Base-by-base conservation (phyloP, 2,888 invertebrate species). In the Heliconius ethilla region DNA sequence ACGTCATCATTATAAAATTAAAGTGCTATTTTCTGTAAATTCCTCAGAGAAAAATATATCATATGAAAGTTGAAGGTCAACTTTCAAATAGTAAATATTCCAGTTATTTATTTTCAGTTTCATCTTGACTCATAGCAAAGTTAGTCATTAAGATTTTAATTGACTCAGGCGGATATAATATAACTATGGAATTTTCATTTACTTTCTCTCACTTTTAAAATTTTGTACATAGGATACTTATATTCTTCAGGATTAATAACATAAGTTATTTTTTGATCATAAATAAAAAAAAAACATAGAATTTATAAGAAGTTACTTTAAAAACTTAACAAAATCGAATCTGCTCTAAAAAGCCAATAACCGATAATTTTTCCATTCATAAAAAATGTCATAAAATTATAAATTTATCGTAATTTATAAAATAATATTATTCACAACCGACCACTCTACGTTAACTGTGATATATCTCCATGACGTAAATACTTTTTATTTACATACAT, bases 111-210 rank as follows among this genome's bases (percentile, higher is more conserved):
- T 84, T 89, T 88, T 86, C 83, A 86, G 83, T 29, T 76, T 55
- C 55, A 78, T 74, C 73, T 87, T 91, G 91, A 92, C 84, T 91
- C 91, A 91, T 77, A 80, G 76, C 77, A 83, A 84, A 82, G 86
- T 92, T 91, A 92, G 88, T 92, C 92, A 92, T 86, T 87, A 87
- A 87, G 81, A 84, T 84, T 87, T 87, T 85, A 89, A 89, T 87
- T 91, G 91, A 91, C 85, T 91, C 90, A 90, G 86, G 62, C 79
- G 78, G 78, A 76, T 80, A 62, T 69, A 76, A 70, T 78, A 66
- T 77, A 76, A 40, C 75, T 51, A 70, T 63, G 74, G 70, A 59
- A 55, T 74, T 33, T 75, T 72, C 79, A 78, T 79, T 76, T 81
- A 79, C 79, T 81, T 79, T 81, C 79, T 77, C 76, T 70, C 13